phyloP scores from a whole-genome alignment of 2,797 vertebrate species.

The Falco concolor region DNA sequence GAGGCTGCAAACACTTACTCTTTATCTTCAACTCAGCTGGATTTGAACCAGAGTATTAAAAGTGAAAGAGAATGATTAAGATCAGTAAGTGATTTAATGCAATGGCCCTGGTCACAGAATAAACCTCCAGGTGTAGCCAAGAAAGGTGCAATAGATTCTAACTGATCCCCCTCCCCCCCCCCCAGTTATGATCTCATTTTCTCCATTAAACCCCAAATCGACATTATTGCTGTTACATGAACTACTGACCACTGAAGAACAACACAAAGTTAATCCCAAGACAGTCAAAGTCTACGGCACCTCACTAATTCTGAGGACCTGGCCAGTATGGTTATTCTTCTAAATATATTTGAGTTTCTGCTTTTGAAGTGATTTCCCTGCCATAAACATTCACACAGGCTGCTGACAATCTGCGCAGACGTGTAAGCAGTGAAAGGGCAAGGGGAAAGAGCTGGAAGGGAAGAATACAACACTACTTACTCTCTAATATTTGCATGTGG shows the following conservation, averaged over 20 bases:
- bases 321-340: background rate
- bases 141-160: background rate
- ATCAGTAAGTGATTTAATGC: background rate
- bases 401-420: background rate
- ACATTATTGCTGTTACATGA: background rate
- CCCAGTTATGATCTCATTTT: background rate
- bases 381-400: background rate
- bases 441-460: background rate
- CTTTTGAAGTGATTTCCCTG: background rate
- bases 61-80: background rate
- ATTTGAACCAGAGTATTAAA: background rate
- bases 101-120: background rate
- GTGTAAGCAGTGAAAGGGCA: background rate
- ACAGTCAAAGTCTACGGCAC: background rate
- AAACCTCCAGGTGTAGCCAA: background rate
- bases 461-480: background rate
- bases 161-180: background rate
- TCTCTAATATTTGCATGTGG: background rate
- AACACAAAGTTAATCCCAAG: background rate
- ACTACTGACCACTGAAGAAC: background rate
- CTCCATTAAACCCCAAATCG: background rate
- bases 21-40: background rate
- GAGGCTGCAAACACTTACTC: background rate
- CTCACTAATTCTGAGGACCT: background rate
- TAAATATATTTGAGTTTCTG: background rate